Conservation (phyloP, 2,888 invertebrate species). For the Lasioglossum pauxillum region DNA sequence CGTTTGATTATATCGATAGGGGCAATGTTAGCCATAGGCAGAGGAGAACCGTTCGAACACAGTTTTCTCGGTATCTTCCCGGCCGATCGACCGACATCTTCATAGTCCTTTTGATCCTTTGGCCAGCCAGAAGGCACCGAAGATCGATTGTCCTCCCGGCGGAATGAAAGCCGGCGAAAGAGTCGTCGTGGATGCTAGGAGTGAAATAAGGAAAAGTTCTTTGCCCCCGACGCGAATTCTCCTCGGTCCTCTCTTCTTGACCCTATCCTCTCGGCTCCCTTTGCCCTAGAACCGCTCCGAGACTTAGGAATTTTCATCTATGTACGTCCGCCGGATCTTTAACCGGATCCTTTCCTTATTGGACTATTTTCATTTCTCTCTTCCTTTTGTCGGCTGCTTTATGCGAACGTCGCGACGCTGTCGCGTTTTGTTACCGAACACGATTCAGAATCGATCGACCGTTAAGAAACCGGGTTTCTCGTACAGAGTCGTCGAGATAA, state of each 20-base stretch:
- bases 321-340: constrained; percentile 46
- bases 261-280: background rate
- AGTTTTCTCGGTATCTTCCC: background rate
- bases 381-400: background rate
- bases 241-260: background rate
- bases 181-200: background rate
- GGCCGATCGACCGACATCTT: constrained; percentile 7
- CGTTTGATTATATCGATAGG: constrained; percentile 56
- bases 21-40: constrained; percentile 12
- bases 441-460: constrained; percentile 15
- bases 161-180: constrained; percentile 39
- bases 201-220: constrained; percentile 18
- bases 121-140: constrained; percentile 30
- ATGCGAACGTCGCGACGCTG: background rate
- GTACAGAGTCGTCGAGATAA: background rate
- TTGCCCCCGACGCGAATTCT: constrained; percentile 14
- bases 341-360: constrained; percentile 52
- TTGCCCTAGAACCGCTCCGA: constrained; percentile 1
- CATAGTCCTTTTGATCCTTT: constrained; percentile 48
- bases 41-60: background rate
- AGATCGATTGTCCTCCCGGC: constrained; percentile 41
- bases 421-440: background rate
- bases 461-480: background rate
- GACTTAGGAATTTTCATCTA: constrained; percentile 57
- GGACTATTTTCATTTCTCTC: constrained; percentile 25